Percentiles rank a stretch among this genome's conserved stretches.
These are phyloP conservation scores for Pelagia noctiluca DNA, from an alignment of 30 jellyfish, hydroid and myxozoan genomes.

Conservation along the genomic window DNA sequence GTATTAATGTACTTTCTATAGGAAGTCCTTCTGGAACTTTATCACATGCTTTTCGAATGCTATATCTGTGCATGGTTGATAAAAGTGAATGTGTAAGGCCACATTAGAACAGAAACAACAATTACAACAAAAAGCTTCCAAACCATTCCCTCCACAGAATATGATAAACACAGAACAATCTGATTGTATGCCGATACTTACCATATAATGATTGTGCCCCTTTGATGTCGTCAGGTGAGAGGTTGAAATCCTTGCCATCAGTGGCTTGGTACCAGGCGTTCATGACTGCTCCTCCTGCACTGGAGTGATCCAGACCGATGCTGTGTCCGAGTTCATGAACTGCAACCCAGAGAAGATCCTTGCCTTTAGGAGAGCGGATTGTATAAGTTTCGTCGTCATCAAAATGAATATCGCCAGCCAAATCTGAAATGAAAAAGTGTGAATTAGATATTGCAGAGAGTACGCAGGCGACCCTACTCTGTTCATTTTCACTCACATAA, in stretches of 20 bases:
- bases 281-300: constrained; percentile 84
- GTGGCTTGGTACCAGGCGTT: constrained; percentile 76
- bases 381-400: constrained; percentile 95
- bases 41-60: neutral
- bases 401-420: constrained; percentile 94
- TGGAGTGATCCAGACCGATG: constrained; percentile 90
- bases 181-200: constrained; percentile 11
- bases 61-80: too few relatives aligned
- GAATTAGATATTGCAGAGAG: too few relatives aligned
- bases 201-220: constrained; percentile 89
- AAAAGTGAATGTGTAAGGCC: too few relatives aligned
- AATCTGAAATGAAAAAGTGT: constrained; percentile 24
- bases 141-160: neutral
- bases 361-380: constrained; percentile 41
- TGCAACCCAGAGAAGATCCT: constrained; percentile 81
- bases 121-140: neutral
- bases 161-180: neutral
- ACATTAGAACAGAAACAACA: too few relatives aligned
- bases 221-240: constrained; percentile 69
- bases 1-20: too few relatives aligned
- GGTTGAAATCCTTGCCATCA: constrained; percentile 51
- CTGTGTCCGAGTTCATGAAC: constrained; percentile 94
- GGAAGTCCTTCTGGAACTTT: too few relatives aligned
- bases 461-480: too few relatives aligned
- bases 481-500: too few relatives aligned